These are phyloP conservation scores for Caracal caracal DNA, from an alignment of 2,113 vertebrate genomes.

Conservation along the genomic window DNA sequence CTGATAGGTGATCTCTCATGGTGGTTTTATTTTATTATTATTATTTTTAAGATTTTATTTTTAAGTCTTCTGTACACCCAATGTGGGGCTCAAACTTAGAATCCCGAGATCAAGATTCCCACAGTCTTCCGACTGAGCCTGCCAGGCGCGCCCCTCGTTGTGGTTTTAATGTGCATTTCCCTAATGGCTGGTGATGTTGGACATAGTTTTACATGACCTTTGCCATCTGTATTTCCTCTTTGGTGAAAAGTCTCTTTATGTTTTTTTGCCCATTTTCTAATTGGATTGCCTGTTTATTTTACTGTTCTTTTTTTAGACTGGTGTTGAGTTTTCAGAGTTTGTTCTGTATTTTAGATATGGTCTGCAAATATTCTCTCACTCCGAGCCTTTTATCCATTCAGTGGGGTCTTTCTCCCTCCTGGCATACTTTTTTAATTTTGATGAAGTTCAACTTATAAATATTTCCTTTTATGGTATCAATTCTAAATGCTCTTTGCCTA, in stretches of 20 bases:
- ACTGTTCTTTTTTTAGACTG: not conserved
- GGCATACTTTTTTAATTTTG: not conserved
- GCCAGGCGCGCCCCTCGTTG: not conserved
- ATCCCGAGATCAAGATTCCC: not conserved
- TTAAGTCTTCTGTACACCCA: not conserved
- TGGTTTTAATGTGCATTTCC: not conserved
- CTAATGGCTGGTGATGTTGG: not conserved
- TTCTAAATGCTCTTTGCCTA: not conserved
- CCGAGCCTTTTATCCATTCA: not conserved
- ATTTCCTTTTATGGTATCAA: slow-evolving; percentile 15
- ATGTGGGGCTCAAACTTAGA: not conserved
- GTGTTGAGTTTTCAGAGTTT: not conserved
- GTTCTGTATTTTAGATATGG: not conserved
- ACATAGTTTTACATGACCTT: not conserved
- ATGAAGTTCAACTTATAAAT: not conserved
- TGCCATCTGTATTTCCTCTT: not conserved
- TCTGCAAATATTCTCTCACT: not conserved
- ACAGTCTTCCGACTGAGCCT: not conserved
- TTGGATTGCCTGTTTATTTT: not conserved
- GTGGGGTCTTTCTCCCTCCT: not conserved
- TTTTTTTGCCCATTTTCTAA: slow-evolving; percentile 44
- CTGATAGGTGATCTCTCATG: not conserved
- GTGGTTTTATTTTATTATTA: not conserved
- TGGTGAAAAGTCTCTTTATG: not conserved
- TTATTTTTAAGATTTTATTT: not conserved